Base-by-base conservation (phyloP, 2,888 invertebrate genomes). In the Eupithecia inturbata region DNA sequence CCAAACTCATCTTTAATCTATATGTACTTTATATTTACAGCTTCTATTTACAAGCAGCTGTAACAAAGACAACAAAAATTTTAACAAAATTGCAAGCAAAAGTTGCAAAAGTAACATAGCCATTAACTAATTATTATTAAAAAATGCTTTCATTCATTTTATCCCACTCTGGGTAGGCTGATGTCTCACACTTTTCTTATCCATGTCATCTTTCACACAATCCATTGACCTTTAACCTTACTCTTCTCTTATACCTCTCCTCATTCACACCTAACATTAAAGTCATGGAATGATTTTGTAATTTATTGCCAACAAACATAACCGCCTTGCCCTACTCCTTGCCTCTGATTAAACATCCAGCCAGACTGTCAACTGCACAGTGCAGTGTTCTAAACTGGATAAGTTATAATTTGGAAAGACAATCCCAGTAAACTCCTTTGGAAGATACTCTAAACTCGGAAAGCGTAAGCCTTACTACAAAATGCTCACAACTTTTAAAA, bases 31-130 rank as follows among this genome's bases (percentile, higher is more conserved):
- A 95, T 97, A 97, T 97, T 95, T 97, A 97, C 96, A 97, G 95
- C 95, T 95, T 95, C 95, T 97, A 97, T 97, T 95, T 97, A 97
- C 97, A 97, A 95, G 95, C 92, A 95, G 94, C 94, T 96, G 95
- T 90, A 95, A 92, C 95, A 95, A 91, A 64, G 0, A 67, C 28
- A 73, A 26, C 22, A 26, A 57, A n/a, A 0, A 16, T 16, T 41
- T 41, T 16, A 41, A 41, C n/a, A n/a, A n/a, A n/a, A n/a, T n/a
- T n/a, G n/a, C n/a, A n/a, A n/a, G n/a, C n/a, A n/a, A n/a, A n/a
- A n/a, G n/a, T n/a, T n/a, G n/a, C n/a, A n/a, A n/a, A n/a, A n/a
- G n/a, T n/a, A n/a, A n/a, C n/a, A n/a, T n/a, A n/a, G n/a, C n/a
- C n/a, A n/a, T n/a, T n/a, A n/a, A n/a, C n/a, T n/a, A n/a, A n/a